Conservation (phyloP, 2,888 invertebrate species). For the Polyploca ridens region DNA sequence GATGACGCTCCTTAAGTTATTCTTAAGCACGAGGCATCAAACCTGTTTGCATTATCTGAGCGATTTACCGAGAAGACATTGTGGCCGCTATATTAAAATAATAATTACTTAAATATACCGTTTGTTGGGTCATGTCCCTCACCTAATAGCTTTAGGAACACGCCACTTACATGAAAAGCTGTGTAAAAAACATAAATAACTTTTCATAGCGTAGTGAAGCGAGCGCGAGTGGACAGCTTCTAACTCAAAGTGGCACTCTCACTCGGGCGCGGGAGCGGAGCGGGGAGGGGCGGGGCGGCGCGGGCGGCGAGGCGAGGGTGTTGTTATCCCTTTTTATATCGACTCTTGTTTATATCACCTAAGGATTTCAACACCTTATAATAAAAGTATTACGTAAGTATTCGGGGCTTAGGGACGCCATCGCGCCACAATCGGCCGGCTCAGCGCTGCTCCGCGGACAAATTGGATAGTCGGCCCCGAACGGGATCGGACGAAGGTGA, state of each 20-base stretch:
- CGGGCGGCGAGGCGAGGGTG: not conserved
- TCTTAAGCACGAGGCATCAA: too few species aligned
- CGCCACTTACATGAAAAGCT: not conserved
- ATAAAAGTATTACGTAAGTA: not conserved
- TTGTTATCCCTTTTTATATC: slow-evolving; percentile 7
- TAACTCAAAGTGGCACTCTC: not conserved
- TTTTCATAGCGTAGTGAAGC: not conserved
- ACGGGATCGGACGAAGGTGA: not conserved
- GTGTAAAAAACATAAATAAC: not conserved
- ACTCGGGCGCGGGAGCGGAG: not conserved
- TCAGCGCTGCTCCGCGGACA: not conserved
- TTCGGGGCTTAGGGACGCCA: not conserved
- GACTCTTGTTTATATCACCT: not conserved
- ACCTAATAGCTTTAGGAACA: not conserved
- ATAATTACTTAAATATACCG: too few species aligned
- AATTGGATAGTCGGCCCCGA: not conserved
- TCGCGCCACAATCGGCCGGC: not conserved
- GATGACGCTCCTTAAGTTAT: too few species aligned
- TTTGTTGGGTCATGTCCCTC: too few species aligned
- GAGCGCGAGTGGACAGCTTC: slow-evolving; percentile 5
- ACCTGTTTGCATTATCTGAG: too few species aligned
- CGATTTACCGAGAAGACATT: too few species aligned
- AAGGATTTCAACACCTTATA: not conserved
- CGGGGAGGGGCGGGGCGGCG: not conserved
- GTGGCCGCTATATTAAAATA: too few species aligned